Evolutionary conservation across 2,113 vertebrate genomes (phyloP).

Genomic region (Desmodus rotundus): DNA sequence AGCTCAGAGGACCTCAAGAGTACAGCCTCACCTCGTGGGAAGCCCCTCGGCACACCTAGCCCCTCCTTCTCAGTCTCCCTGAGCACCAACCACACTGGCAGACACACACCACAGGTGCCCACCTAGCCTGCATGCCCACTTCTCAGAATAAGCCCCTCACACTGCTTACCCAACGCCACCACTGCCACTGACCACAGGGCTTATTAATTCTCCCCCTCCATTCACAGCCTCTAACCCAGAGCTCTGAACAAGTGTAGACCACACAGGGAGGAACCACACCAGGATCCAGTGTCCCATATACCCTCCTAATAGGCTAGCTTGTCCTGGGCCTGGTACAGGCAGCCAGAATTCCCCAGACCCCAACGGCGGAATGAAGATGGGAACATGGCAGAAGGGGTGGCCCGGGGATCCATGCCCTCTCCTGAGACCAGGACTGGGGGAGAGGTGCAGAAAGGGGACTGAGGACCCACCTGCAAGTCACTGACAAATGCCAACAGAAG

Average conservation of each 20-base stretch:
- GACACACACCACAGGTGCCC: not conserved
- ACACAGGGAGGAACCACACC: not conserved
- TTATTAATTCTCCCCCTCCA: not conserved
- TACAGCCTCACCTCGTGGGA: accelerated
- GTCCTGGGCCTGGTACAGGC: not conserved
- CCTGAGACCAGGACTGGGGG: not conserved
- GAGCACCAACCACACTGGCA: not conserved
- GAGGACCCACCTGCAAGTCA: not conserved
- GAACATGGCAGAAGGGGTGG: not conserved
- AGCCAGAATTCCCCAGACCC: not conserved
- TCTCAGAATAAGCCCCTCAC: not conserved
- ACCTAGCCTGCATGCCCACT: accelerated
- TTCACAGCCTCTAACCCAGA: not conserved
- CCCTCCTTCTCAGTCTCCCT: no score
- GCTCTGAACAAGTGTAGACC: not conserved
- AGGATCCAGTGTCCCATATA: not conserved
- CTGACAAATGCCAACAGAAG: not conserved
- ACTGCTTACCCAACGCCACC: not conserved
- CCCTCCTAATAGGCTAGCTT: no score
- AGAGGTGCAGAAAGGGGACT: not conserved
- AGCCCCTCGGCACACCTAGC: no score
- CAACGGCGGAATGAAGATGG: not conserved
- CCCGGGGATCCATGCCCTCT: not conserved
- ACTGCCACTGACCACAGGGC: not conserved
- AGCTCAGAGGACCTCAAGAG: not conserved